Percentiles rank a stretch among this genome's conserved stretches.
These are phyloP conservation scores for Acromyrmex charruanus DNA, from an alignment of 1,140 invertebrate genomes.

Conservation along the genomic window DNA sequence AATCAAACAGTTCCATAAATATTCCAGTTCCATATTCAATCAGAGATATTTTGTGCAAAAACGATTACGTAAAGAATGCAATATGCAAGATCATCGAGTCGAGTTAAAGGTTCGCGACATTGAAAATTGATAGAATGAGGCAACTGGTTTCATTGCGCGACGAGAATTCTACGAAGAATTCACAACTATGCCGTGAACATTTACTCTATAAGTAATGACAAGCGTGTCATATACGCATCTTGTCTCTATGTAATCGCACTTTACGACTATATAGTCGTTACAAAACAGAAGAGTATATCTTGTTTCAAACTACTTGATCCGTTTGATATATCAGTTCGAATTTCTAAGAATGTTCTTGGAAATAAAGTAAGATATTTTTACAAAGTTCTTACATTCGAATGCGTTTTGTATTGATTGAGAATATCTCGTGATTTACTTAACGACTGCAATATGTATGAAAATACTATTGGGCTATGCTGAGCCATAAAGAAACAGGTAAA, in stretches of 20 bases:
- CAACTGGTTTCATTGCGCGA: not conserved
- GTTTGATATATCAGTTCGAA: not conserved
- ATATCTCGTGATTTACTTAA: conserved; percentile 19
- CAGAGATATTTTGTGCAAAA: not conserved
- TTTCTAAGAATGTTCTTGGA: conserved; percentile 31
- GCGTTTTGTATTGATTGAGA: not conserved
- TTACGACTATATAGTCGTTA: conserved; percentile 23
- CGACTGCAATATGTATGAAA: not conserved
- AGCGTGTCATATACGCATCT: conserved; percentile 15
- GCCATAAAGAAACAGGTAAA: not conserved
- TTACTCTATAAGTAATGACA: conserved; percentile 34
- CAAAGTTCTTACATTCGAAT: conserved; percentile 20
- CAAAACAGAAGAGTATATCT: not conserved
- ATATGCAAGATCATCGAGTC: not conserved
- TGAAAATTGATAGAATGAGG: conserved; percentile 37
- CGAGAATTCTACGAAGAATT: not conserved
- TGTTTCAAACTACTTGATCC: not conserved
- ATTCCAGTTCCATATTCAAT: not conserved
- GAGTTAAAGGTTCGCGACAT: conserved; percentile 48
- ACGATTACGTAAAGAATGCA: conserved; percentile 11
- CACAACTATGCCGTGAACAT: not conserved
- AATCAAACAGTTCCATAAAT: not conserved
- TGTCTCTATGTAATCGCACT: conserved; percentile 66
- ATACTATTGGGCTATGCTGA: not conserved
- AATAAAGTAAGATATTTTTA: not conserved